Base-by-base conservation (phyloP, 2,797 vertebrate species). In the Etheostoma perlongum region DNA sequence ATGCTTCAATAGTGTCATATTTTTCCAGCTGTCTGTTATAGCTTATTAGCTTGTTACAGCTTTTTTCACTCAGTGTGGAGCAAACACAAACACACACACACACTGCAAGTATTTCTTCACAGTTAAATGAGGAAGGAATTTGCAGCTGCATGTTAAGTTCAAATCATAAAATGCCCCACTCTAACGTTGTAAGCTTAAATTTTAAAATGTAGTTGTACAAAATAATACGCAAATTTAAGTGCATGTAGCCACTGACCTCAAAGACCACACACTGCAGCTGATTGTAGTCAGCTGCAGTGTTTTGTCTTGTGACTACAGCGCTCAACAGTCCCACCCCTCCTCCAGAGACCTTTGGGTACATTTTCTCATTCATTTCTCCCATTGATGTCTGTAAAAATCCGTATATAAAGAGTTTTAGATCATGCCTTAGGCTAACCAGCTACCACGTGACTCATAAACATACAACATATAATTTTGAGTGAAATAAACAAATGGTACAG, bases 61-160 rank as follows among this genome's bases (percentile, higher is more conserved):
- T 33, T 40, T 14, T 23, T 23, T 33, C 18, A 21, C 19, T 30
- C 3, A 14, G 12, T 25, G 51, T 53, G 21, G 21, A 14, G 2
- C 13, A 14, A 25, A 48, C 11, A 59, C 25, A 14, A 1, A 3
- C 27, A 14, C 6, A 14, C 2, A 3, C 27, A 14, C 6, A 14
- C 18, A 49, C 1, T 40, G 36, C 36, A 40, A 40, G 10, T 61
- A 7, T 48, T 71, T 58, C 54, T 15, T 61, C 33, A 51, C 4
- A 23, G 60, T n/a, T 15, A 68, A 79, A 82, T 15, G 58, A 57
- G 58, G 63, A 74, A 67, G 46, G 57, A 47, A 25, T 62, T 10
- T 67, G 23, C 27, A 47, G 13, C 30, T 67, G 13, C 44, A 21
- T n/a, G 3, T 49, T 0, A 15, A 23, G 1, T n/a, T 30, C 13